Base-by-base conservation (phyloP, 2,888 invertebrate genomes). In the Campopleginae sp. region DNA sequence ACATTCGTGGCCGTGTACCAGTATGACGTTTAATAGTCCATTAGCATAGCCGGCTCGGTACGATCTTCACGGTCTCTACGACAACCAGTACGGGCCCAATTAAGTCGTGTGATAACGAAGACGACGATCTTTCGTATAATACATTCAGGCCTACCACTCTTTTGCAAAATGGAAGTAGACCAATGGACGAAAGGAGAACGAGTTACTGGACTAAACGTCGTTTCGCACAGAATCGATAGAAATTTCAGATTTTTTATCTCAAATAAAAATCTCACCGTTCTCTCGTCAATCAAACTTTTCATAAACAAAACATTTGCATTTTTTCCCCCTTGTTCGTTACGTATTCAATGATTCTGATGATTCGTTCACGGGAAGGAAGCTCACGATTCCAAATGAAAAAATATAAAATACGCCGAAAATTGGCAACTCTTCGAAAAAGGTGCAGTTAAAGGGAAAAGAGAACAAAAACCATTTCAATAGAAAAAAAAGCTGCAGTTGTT, bases 41-140 rank as follows among this genome's bases (percentile, higher is more conserved):
- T 87, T 87, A 86, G 86, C 86, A 86, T 87, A 86, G 82, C 81
- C 85, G 77, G 51, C 80, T 83, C 70, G 79, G 83, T 46, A 33
- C 66, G 83, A 83, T 82, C 80, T 82, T 72, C 72, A 78, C 83
- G 81, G 79, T 58, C 79, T 71, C 70, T 58, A 77, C 66, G 48
- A 74, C 82, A 54, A 76, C 83, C 72, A 86, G 85, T 68, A 77
- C 76, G 70, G 80, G 80, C 82, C 86, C 86, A 86, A 85, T 86
- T 83, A 85, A 86, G 86, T 85, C 80, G 76, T 85, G 83, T 81
- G 85, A 85, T 85, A 86, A 86, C 85, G 85, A 48, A 46, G 70
- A 74, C 71, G 46, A 79, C 71, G 70, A 83, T 77, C 44, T 58
- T 61, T 82, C 66, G 71, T 66, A 74, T 74, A 78, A 74, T 81